Percentiles rank a stretch among this genome's conserved stretches.
Conservation (phyloP, 2,797 vertebrate genomes). For the Melanotaenia boesemani region DNA sequence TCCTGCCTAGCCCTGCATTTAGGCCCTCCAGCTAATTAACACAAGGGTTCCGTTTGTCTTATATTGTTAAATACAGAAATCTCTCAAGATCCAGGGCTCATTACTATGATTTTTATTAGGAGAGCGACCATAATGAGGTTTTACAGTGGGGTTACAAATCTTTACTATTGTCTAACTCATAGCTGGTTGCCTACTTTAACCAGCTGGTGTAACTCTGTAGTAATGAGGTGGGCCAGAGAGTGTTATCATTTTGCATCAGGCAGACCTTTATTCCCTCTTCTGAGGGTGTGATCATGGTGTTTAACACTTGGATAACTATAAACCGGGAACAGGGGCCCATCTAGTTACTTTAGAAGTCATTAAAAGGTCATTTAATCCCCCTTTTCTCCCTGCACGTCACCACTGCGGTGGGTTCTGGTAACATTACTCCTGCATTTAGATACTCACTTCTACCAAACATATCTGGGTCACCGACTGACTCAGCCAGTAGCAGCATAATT, state of each 20-base stretch:
- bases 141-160: background rate
- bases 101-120: background rate
- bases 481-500: background rate
- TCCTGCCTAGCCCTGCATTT: no score
- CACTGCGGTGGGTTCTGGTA: background rate
- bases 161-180: background rate
- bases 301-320: background rate
- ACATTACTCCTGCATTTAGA: background rate
- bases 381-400: background rate
- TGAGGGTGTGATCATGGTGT: background rate
- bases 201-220: background rate
- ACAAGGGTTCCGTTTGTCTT: no score
- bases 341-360: background rate
- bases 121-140: background rate
- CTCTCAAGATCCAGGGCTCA: background rate
- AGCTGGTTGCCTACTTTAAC: background rate
- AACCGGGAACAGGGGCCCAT: background rate
- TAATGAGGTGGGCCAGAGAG: background rate
- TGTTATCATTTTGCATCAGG: background rate
- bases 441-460: background rate
- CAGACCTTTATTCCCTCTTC: background rate
- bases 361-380: background rate
- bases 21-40: no score
- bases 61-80: background rate
- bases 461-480: background rate